A percentile compares a stretch with the other conserved stretches of the same genome.
phyloP scores from a whole-genome alignment of 2,113 vertebrate genomes.

The Smithornis capensis region DNA sequence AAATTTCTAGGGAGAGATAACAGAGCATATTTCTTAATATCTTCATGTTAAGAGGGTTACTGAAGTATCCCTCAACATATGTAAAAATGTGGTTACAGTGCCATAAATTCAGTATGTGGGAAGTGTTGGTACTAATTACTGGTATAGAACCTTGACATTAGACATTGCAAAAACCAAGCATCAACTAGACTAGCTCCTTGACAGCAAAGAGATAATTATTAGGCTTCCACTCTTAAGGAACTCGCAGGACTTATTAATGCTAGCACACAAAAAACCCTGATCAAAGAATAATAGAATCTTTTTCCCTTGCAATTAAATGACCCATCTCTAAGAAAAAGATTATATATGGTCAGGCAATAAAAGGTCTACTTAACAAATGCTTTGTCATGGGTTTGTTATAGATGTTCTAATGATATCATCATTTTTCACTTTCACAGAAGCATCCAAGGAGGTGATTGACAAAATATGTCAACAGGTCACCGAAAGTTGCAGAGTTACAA shows the following conservation, averaged over 20 bases:
- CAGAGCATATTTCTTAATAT: conserved; percentile 17
- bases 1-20: conserved; percentile 19
- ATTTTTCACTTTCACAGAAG: neutral
- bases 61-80: conserved; percentile 43
- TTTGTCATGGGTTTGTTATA: neutral
- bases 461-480: neutral
- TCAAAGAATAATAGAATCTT: neutral
- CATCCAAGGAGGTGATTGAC: neutral
- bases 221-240: conserved; percentile 11
- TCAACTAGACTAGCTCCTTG: conserved; percentile 22
- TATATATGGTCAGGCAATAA: neutral
- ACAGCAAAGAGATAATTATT: conserved; percentile 60
- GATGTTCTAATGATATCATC: accelerated
- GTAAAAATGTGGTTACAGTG: conserved; percentile 57
- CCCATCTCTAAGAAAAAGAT: neutral
- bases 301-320: neutral
- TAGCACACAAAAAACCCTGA: neutral
- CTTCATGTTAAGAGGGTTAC: conserved; percentile 31
- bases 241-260: conserved; percentile 24
- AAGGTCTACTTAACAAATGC: neutral
- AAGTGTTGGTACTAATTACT: conserved; percentile 68
- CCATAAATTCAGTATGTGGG: conserved; percentile 47
- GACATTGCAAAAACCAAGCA: conserved; percentile 23
- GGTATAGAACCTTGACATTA: conserved; percentile 57
- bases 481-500: neutral